Base-by-base conservation (phyloP, 1,140 invertebrate species). In the Zaprionus taronus region DNA sequence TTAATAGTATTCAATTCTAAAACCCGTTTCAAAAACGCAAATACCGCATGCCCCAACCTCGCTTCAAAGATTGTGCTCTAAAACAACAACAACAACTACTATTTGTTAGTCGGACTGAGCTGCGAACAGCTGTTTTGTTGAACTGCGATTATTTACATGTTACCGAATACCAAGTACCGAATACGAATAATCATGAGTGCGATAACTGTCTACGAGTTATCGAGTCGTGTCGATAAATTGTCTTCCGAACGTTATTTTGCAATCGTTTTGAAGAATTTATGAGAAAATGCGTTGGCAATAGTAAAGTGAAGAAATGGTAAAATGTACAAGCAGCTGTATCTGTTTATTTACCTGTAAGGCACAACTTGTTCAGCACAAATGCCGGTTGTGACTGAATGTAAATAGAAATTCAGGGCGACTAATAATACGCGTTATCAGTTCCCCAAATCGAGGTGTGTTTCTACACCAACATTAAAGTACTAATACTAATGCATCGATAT, bases 291-390 rank as follows among this genome's bases (percentile, higher is more conserved):
- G n/a, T 44, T 41, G 38, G 38, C 38, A 41, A 41, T 15, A 41
- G 15, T n/a, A 41, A 15, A 41, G 38, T 41, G 15, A 41, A 9
- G 14, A 38, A 15, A 38, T 38, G 15, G 12, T 4, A 4, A 44
- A 44, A 47, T 47, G 41, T 47, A 6, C n/a, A 17, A 9, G 2
- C 41, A 47, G n/a, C 7, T 47, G 11, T 44, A 17, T 17, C 17
- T 44, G n/a, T 47, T 47, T 47, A 47, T 17, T 53, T 68, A 67
- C 73, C 53, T 69, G 22, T 28, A 38, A 61, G 2, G 76, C 76
- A 65, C 83, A 86, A 84, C 67, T 83, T 79, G 73, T 38, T 63
- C 55, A 87, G 75, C 72, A 53, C 34, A 68, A 83, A 77, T 65
- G 66, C 69, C 80, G 83, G 63, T 57, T 53, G 24, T 12, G 55